Base-by-base conservation (phyloP, 2,797 vertebrate species). In the Lutjanus argentimaculatus region DNA sequence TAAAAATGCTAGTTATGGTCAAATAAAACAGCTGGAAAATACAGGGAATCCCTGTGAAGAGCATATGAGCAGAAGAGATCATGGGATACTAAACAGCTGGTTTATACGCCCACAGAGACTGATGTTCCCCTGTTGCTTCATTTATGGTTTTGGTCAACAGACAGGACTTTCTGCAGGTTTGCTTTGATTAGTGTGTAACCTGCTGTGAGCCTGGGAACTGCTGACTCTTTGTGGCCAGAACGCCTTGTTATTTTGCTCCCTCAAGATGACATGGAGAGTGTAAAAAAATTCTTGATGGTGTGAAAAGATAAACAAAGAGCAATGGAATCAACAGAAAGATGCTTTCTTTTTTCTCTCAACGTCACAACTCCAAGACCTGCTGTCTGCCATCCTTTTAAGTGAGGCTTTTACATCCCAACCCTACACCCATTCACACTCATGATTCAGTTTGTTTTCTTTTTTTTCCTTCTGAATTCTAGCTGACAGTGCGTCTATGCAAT, bases 401-500 rank as follows among this genome's bases (percentile, higher is more conserved):
- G 46, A n/a, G 8, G 52, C 62, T 74, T 84, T 84, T 75, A 85
- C 62, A 78, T 71, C 62, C 65, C 55, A 71, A 58, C 67, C 30
- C 15, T 25, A 61, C 70, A 75, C 45, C 52, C 59, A 62, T 85
- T 75, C 62, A 75, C 43, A 74, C 56, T 56, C 62, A 57, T 71
- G 17, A 66, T 75, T 75, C 45, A 43, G 7, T 21, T 40, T 58
- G 51, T 14, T 48, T 51, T 46, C 17, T 71, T 79, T 70, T 74
- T 67, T 53, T 21, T 67, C 78, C 67, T 7, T 3, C 68, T 67
- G 62, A 72, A 78, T 82, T 82, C 57, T 30, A 76, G 61, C 73
- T 85, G 88, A 87, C 85, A 80, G 59, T 46, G 36, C 13, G 4
- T 72, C 56, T 83, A 45, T 73, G 75, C 22, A 48, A 66, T 75